These are phyloP conservation scores for Tadarida brasiliensis DNA, from an alignment of 2,797 vertebrate species.

Conservation along the genomic window DNA sequence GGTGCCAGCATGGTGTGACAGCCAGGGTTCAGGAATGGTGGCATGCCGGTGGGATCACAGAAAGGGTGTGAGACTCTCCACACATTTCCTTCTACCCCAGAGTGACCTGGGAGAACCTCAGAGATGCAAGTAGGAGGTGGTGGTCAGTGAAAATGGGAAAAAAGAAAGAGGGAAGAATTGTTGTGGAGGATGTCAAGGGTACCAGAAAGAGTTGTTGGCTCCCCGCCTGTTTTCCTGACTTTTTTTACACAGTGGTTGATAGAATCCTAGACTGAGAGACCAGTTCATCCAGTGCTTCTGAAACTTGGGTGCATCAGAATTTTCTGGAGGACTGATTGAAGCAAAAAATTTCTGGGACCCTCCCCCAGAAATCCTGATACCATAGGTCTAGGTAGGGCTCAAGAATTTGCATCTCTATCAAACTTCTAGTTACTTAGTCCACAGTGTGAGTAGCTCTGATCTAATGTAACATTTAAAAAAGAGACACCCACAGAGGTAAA, in stretches of 20 bases:
- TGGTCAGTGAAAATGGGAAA: not conserved
- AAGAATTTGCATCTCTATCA: not conserved
- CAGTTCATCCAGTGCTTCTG: not conserved
- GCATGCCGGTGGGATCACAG: not conserved
- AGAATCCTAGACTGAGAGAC: not conserved
- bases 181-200: not conserved
- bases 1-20: not conserved
- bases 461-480: not conserved
- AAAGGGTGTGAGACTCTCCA: not conserved
- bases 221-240: not conserved
- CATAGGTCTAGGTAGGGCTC: not conserved
- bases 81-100: not conserved
- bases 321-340: not conserved
- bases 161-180: not conserved
- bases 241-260: not conserved
- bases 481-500: not conserved
- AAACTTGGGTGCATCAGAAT: not conserved
- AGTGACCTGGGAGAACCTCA: not conserved
- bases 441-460: not conserved
- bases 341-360: not conserved
- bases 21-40: not conserved
- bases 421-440: not conserved
- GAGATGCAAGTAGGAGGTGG: not conserved
- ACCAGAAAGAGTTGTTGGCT: not conserved
- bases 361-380: not conserved